These are phyloP conservation scores for Pseudomyrmex flavicornis DNA, from an alignment of 1,140 invertebrate genomes.

Conservation along the genomic window DNA sequence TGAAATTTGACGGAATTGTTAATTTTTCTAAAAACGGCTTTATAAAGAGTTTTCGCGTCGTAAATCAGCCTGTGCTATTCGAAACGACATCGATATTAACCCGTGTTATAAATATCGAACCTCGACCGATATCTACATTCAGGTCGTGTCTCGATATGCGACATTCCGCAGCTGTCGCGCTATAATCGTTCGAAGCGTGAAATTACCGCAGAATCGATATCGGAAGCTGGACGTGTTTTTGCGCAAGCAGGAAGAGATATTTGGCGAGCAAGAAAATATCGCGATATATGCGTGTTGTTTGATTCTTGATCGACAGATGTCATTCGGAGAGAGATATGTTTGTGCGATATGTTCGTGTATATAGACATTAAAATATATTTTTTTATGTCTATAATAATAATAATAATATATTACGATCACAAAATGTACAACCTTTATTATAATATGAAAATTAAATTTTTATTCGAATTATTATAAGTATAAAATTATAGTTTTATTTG, in stretches of 20 bases:
- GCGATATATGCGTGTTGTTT: slow-evolving; percentile 1
- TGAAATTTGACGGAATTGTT: not conserved
- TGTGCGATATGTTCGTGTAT: no score
- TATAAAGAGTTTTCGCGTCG: slow-evolving; percentile 5
- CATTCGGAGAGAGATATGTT: not conserved
- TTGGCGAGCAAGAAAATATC: slow-evolving; percentile 66
- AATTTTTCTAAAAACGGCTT: slow-evolving; percentile 38
- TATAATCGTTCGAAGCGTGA: slow-evolving; percentile 73
- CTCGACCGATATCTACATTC: slow-evolving; percentile 56
- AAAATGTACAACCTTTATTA: no score
- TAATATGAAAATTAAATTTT: no score
- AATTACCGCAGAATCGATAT: slow-evolving; percentile 73
- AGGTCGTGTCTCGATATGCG: slow-evolving; percentile 61
- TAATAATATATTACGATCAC: no score
- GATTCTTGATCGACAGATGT: not conserved
- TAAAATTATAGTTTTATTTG: not conserved
- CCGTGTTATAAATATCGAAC: slow-evolving; percentile 54
- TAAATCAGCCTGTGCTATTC: slow-evolving; percentile 23
- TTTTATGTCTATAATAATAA: no score
- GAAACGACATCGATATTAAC: slow-evolving; percentile 53
- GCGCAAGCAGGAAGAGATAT: slow-evolving; percentile 38
- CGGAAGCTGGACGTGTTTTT: slow-evolving; percentile 64
- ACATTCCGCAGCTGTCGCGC: slow-evolving; percentile 70
- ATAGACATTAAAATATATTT: no score
- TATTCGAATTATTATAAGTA: not conserved